Percentiles rank a stretch among this genome's conserved stretches.
Conservation (phyloP, 2,797 vertebrate species). For the Sebastolobus altivelis region DNA sequence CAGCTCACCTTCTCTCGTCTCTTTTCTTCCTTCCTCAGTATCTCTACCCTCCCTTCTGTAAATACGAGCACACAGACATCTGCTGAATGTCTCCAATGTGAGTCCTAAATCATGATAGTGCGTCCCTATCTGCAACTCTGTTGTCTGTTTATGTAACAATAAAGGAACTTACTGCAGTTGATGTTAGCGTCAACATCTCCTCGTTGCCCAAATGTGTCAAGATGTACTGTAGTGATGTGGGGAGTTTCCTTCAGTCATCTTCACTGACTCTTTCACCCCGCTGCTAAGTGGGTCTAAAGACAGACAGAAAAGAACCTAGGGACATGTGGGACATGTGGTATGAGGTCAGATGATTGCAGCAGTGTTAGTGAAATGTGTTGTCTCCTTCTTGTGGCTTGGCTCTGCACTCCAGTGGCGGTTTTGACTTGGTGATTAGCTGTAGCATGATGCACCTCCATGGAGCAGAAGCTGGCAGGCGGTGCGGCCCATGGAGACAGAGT, state of each 20-base stretch:
- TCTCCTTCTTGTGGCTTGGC: constrained; percentile 72
- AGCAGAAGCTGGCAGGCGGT: constrained; percentile 65
- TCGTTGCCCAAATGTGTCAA: constrained; percentile 30
- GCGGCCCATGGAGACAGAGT: constrained; percentile 67
- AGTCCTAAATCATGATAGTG: not conserved
- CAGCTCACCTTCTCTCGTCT: constrained; percentile 19
- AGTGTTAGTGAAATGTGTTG: constrained; percentile 59
- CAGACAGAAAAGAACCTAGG: constrained; percentile 33
- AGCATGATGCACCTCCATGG: constrained; percentile 60
- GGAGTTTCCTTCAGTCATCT: constrained; percentile 33
- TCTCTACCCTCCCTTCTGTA: constrained; percentile 1
- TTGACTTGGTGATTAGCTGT: constrained; percentile 67
- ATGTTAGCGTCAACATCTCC: constrained; percentile 14
- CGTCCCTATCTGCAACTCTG: constrained; percentile 2
- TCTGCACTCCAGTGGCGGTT: constrained; percentile 42
- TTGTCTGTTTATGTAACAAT: constrained; percentile 23
- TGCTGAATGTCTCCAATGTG: constrained; percentile 14
- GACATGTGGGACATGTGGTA: constrained; percentile 59
- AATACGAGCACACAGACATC: constrained; percentile 13
- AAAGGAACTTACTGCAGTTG: constrained; percentile 12
- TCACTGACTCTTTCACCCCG: constrained; percentile 34
- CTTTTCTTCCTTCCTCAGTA: constrained; percentile 16
- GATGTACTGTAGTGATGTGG: constrained; percentile 15
- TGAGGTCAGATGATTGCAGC: constrained; percentile 62
- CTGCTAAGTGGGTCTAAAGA: constrained; percentile 30